Conservation (phyloP, 2,797 vertebrate species). For the Lateolabrax maculatus region DNA sequence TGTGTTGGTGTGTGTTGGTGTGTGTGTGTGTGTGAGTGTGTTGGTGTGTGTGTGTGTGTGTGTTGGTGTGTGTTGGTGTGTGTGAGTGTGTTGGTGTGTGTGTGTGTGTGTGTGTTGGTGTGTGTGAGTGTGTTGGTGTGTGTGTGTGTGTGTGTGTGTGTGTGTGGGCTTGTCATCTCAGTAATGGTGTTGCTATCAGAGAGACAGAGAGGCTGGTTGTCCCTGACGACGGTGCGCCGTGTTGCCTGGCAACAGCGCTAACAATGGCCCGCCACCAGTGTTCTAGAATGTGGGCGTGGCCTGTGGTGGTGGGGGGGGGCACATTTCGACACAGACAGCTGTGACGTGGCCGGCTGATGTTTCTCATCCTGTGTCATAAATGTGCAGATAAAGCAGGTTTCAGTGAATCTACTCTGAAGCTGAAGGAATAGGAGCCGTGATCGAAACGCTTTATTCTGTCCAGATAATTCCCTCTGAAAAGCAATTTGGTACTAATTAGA, state of each 20-base stretch:
- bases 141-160: constrained; percentile 49
- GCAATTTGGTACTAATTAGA: not conserved
- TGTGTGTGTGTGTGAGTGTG: constrained; percentile 20
- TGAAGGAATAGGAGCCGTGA: not conserved
- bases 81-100: constrained; percentile 2
- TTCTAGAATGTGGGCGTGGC: constrained; percentile 75
- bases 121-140: constrained; percentile 17
- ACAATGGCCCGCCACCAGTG: constrained; percentile 76
- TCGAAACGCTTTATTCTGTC: too few relatives aligned
- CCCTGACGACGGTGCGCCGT: constrained; percentile 77
- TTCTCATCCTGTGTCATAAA: constrained; percentile 6
- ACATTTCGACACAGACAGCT: constrained; percentile 7
- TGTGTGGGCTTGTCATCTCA: constrained; percentile 59
- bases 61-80: too few relatives aligned
- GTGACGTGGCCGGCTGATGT: constrained; percentile 13
- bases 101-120: constrained; percentile 8
- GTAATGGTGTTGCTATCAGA: constrained; percentile 74
- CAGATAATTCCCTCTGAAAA: too few relatives aligned
- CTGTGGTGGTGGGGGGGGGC: not conserved
- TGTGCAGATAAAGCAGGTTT: constrained; percentile 10
- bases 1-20: constrained; percentile 22
- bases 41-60: constrained; percentile 20
- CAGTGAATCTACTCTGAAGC: not conserved
- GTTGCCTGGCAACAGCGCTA: constrained; percentile 82
- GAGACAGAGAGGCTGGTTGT: constrained; percentile 70